A percentile compares a stretch with the other conserved stretches of the same genome.
phyloP scores from a whole-genome alignment of 2,888 invertebrate species.

The Epinotia nisella region DNA sequence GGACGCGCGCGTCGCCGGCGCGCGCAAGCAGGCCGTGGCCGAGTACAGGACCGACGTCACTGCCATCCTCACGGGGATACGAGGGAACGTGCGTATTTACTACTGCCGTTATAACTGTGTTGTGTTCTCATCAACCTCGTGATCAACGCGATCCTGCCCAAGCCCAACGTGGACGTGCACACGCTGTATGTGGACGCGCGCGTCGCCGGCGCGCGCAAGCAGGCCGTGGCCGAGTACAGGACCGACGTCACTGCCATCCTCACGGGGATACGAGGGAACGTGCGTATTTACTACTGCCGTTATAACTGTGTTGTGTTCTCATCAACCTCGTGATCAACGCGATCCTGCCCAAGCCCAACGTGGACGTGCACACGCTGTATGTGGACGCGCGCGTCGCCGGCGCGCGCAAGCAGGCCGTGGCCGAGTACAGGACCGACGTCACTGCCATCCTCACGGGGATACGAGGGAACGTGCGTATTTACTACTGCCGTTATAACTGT shows the following conservation, averaged over 20 bases:
- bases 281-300: constrained; percentile 59
- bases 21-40: constrained; percentile 69
- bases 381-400: constrained; percentile 78
- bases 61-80: constrained; percentile 82
- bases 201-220: constrained; percentile 68
- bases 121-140: constrained; percentile 78
- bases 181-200: constrained; percentile 81
- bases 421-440: constrained; percentile 83
- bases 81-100: constrained; percentile 82
- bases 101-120: background rate
- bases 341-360: constrained; percentile 86
- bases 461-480: constrained; percentile 83
- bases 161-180: constrained; percentile 87
- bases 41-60: constrained; percentile 84
- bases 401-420: constrained; percentile 66
- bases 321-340: constrained; percentile 82
- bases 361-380: constrained; percentile 86
- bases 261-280: constrained; percentile 85
- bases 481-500: background rate
- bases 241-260: constrained; percentile 80
- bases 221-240: constrained; percentile 79
- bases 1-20: constrained; percentile 74
- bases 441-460: constrained; percentile 83
- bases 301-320: constrained; percentile 54
- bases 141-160: constrained; percentile 85